Evolutionary conservation across 2,888 invertebrate genomes (phyloP).

Genomic region (Masnerella sp.): DNA sequence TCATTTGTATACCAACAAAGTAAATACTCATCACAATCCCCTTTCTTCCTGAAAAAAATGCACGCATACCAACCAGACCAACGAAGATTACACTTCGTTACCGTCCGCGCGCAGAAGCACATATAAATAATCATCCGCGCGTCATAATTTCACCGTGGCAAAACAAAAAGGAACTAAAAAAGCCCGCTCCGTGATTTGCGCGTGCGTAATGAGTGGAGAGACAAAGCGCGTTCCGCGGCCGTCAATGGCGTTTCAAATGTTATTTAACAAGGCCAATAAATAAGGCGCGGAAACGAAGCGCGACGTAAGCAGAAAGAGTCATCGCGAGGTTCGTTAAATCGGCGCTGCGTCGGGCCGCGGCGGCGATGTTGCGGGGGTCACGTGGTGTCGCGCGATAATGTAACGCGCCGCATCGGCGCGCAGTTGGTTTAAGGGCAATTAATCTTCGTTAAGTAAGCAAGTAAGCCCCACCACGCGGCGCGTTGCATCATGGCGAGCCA

Average conservation of each 20-base stretch:
- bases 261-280: slow-evolving; percentile 60
- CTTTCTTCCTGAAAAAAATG: too few relatives aligned
- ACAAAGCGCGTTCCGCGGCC: slow-evolving; percentile 36
- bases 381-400: slow-evolving; percentile 70
- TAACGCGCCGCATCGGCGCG: slow-evolving; percentile 65
- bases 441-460: slow-evolving; percentile 77
- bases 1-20: too few relatives aligned
- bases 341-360: slow-evolving; percentile 64
- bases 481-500: slow-evolving; percentile 57
- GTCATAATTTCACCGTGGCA: too few relatives aligned
- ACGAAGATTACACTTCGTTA: too few relatives aligned
- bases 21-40: too few relatives aligned
- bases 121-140: too few relatives aligned
- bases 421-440: slow-evolving; percentile 76
- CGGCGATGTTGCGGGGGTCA: slow-evolving; percentile 70
- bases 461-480: slow-evolving; percentile 60
- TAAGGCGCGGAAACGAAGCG: slow-evolving; percentile 58
- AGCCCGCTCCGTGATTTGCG: too few relatives aligned
- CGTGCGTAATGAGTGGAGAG: slow-evolving; percentile 14
- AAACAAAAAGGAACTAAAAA: too few relatives aligned
- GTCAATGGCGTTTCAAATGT: slow-evolving; percentile 52
- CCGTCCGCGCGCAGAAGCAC: too few relatives aligned
- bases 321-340: slow-evolving; percentile 61
- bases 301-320: slow-evolving; percentile 61
- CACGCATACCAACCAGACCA: too few relatives aligned